These are phyloP conservation scores for Rapana venosa DNA, from an alignment of 2,888 invertebrate genomes.

Conservation along the genomic window DNA sequence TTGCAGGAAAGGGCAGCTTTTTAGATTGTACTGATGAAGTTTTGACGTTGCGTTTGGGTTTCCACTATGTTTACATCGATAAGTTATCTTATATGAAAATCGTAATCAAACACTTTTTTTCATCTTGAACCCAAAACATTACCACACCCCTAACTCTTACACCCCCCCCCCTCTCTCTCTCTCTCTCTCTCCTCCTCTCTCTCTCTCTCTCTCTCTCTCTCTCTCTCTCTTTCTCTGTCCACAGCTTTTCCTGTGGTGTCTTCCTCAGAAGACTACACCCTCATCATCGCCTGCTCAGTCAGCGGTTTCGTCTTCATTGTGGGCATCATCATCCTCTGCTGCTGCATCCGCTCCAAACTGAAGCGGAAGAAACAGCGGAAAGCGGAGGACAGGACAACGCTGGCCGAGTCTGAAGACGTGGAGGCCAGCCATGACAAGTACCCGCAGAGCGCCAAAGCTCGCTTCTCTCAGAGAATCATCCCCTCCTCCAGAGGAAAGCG, in stretches of 20 bases:
- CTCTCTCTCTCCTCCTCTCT: too few species aligned
- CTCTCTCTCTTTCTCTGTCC: too few species aligned
- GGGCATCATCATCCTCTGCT: conserved; percentile 12
- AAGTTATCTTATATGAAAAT: too few species aligned
- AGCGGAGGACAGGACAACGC: not conserved
- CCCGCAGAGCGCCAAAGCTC: not conserved
- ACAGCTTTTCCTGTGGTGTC: not conserved
- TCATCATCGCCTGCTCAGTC: conserved; percentile 30
- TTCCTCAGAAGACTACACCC: not conserved
- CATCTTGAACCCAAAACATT: too few species aligned
- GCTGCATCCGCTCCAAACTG: not conserved
- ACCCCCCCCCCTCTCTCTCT: too few species aligned
- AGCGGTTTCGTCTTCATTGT: conserved; percentile 12
- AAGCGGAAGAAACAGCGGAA: not conserved
- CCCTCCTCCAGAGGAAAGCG: conserved; percentile 5
- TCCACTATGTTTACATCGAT: too few species aligned
- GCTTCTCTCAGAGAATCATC: conserved; percentile 22
- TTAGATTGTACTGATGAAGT: too few species aligned
- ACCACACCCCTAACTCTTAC: too few species aligned
- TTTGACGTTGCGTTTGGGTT: too few species aligned
- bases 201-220: too few species aligned
- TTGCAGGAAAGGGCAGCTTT: too few species aligned
- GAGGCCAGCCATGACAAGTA: conserved; percentile 10
- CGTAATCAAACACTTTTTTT: too few species aligned
- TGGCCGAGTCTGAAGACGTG: not conserved